Base-by-base conservation (phyloP, 1,140 invertebrate species). In the Melitaea cinxia region DNA sequence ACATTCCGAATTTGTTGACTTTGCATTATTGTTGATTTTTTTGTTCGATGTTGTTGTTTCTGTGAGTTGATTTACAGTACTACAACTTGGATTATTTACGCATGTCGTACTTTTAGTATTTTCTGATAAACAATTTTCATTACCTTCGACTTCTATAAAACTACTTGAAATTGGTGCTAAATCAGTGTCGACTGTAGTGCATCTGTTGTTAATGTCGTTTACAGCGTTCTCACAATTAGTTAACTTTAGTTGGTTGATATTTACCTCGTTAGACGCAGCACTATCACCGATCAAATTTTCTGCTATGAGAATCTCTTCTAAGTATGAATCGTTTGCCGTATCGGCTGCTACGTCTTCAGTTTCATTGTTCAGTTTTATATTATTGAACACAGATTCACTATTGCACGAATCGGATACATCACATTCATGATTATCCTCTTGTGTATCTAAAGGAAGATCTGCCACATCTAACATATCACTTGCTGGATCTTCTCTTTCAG, bases 381-480 rank as follows among this genome's bases (percentile, higher is more conserved):
- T 75, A 72, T 78, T 83, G 21, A 61, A 49, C 26, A 80, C 24
- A 65, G 55, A 71, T 75, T 82, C 83, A 74, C 75, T 85, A 42
- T 74, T 85, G 61, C 75, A 73, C 4, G 67, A 78, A 57, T 82
- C 75, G 23, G 78, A 83, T 14, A 69, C 54, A 58, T 86, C 85
- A 50, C 80, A 75, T 49, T 85, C 82, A 14, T 52, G 65, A 33
- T 71, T 75, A 50, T 75, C 78, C 24, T 88, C 86, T 60, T 89
- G 83, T 19, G 75, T 87, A 69, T 89, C 86, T n/a, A 87, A 67
- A 45, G 88, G 81, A 15, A 85, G 61, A 65, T 88, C 91, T 74
- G 73, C 92, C 56, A 77, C 91, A 78, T 82, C 92, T 75, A 73
- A 52, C 78, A 89, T 79, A 60, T 91, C 83, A 78, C 83, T 87